Percentiles rank a stretch among this genome's conserved stretches.
Evolutionary conservation across 2,113 vertebrate species (phyloP).

Genomic region (Rattus norvegicus): GRCr8 NC_086020.1:149750501-149751000

Average conservation of each 20-base stretch:
- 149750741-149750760: background rate
- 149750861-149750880: no score
- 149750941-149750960: background rate
- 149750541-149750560: background rate
- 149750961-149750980: background rate
- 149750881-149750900: background rate
- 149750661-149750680: background rate
- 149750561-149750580: background rate
- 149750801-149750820: background rate
- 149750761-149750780: background rate
- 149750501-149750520: background rate
- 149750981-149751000: background rate
- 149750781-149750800: background rate
- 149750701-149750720: background rate
- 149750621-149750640: background rate
- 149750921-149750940: background rate
- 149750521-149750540: no score
- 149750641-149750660: background rate
- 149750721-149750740: background rate
- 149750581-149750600: background rate
- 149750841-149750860: no score
- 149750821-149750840: background rate
- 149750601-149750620: background rate
- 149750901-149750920: no score
- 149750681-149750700: background rate